Evolutionary conservation across 1,140 invertebrate genomes (phyloP).

Genomic region (Wiebesia pumilae): DNA sequence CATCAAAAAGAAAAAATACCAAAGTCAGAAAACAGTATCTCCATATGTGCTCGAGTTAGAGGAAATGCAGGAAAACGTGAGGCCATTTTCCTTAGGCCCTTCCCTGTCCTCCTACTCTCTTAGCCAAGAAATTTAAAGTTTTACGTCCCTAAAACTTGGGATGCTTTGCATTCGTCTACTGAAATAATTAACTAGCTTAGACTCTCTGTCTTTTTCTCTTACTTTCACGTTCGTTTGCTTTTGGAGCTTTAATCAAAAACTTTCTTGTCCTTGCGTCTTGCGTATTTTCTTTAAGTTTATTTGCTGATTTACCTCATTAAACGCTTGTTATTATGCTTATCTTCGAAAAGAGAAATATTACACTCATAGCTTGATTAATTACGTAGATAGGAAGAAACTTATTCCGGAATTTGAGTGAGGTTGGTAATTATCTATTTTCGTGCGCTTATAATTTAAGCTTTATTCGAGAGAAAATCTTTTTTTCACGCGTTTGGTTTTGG

Average conservation of each 20-base stretch:
- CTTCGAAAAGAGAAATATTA: constrained; percentile 2
- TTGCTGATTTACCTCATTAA: constrained; percentile 45
- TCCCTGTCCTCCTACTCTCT: neutral
- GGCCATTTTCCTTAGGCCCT: neutral
- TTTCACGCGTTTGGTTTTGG: neutral
- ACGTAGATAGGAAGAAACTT: neutral
- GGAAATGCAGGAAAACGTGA: neutral
- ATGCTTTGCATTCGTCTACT: constrained; percentile 46
- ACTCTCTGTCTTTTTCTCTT: constrained; percentile 31
- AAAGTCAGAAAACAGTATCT: neutral
- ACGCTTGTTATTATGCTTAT: constrained; percentile 39
- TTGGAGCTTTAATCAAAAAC: constrained; percentile 51
- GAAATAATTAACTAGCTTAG: constrained; percentile 52
- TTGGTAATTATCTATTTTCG: neutral
- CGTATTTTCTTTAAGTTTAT: constrained; percentile 45
- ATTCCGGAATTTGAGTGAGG: neutral
- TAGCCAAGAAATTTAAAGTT: constrained; percentile 43
- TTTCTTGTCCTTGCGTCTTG: constrained; percentile 5
- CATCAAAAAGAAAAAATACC: neutral
- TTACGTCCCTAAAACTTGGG: constrained; percentile 18
- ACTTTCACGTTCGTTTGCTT: constrained; percentile 37
- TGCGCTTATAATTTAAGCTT: neutral
- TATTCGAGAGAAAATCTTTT: neutral
- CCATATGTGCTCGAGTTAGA: neutral
- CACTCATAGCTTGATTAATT: constrained; percentile 42